Percentiles rank a stretch among this genome's conserved stretches.
Conservation (phyloP, 2,888 invertebrate species). For the Himalopsyche kuldschensis region DNA sequence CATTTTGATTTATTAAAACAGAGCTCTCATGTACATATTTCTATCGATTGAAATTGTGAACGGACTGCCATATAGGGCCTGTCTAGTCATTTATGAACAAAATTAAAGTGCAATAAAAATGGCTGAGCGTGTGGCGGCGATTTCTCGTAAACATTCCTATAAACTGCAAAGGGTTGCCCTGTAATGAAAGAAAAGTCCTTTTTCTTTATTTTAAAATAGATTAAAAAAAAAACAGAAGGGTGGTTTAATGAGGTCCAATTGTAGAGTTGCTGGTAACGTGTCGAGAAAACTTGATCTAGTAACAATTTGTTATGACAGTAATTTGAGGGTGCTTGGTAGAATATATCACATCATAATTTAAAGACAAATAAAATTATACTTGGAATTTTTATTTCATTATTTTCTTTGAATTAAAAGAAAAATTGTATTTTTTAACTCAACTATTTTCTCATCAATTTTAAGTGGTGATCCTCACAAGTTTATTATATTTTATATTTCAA, state of each 20-base stretch:
- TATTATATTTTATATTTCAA: no score
- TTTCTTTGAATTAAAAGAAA: no score
- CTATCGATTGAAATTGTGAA: neutral
- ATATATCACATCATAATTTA: neutral
- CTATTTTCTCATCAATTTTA: neutral
- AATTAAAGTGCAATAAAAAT: neutral
- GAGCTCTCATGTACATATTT: no score
- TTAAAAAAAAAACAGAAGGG: neutral
- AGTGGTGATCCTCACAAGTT: neutral
- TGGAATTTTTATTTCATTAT: neutral
- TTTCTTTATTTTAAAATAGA: neutral
- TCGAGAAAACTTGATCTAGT: neutral
- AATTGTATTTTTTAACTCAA: no score
- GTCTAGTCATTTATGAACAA: neutral
- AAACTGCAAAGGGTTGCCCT: neutral
- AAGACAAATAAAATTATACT: neutral
- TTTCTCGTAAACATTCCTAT: slow-evolving; percentile 1
- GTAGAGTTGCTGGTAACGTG: neutral
- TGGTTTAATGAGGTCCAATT: neutral
- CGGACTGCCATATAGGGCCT: neutral
- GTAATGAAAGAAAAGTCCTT: neutral
- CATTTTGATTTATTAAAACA: neutral
- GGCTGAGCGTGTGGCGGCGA: neutral
- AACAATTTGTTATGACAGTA: neutral
- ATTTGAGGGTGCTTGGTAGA: neutral